These are phyloP conservation scores for Lepidocolaptes lacrymiger DNA, from an alignment of 2,797 vertebrate species.

Conservation along the genomic window DNA sequence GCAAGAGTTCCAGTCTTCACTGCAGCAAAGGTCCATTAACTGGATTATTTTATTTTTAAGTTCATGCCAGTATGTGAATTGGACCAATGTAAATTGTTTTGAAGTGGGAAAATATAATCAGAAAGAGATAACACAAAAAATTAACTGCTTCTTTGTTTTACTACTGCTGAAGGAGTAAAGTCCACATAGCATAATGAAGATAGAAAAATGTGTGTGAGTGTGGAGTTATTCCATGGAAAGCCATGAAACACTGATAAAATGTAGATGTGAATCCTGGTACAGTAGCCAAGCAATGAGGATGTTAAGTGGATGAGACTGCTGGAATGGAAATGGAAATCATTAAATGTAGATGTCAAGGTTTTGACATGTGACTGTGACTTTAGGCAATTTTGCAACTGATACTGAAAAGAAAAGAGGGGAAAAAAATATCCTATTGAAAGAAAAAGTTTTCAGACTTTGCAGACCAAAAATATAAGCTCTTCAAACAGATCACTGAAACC, in stretches of 20 bases:
- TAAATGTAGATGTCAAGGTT: constrained; percentile 23
- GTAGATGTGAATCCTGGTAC: not conserved
- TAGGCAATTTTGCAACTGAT: not conserved
- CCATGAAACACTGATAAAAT: not conserved
- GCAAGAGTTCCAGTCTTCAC: not conserved
- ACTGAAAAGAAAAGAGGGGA: not conserved
- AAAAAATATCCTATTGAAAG: constrained; percentile 9
- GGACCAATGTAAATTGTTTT: not conserved
- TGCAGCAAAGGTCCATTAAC: not conserved
- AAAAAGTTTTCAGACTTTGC: constrained; percentile 34
- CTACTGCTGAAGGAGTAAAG: not conserved
- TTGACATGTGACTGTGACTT: constrained; percentile 7
- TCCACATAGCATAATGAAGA: not conserved
- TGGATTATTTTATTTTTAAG: not conserved
- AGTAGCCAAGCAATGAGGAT: constrained; percentile 11
- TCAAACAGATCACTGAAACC: not conserved
- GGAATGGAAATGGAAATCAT: constrained; percentile 14
- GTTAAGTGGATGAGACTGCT: constrained; percentile 13
- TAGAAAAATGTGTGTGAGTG: not conserved
- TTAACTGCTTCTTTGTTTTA: not conserved
- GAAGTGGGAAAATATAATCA: not conserved
- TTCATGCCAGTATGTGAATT: not conserved
- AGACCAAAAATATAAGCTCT: not conserved
- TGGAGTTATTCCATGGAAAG: not conserved
- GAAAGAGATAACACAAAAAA: not conserved